Percentiles rank a stretch among this genome's conserved stretches.
Conservation (phyloP, 64 coral and sea anemone genomes). For the Dendronephthya gigantea region DNA sequence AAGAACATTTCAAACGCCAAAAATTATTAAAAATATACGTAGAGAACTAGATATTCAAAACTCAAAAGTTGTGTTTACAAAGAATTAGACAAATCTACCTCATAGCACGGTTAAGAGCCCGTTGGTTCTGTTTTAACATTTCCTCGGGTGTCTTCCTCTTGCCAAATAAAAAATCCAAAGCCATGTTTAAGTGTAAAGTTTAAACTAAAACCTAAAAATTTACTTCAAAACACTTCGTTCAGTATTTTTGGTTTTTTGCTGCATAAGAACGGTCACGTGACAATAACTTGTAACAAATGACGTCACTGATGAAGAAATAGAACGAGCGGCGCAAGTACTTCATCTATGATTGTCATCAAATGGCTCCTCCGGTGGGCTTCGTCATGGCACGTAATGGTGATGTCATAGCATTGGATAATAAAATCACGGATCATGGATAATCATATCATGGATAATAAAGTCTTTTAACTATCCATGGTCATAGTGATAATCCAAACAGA, state of each 20-base stretch:
- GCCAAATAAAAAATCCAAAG: constrained; percentile 69
- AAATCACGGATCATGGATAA: no score
- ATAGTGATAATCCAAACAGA: not conserved
- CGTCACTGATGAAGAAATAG: constrained; percentile 5
- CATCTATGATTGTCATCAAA: no score
- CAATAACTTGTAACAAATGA: not conserved
- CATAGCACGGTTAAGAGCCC: constrained; percentile 75
- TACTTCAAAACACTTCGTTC: not conserved
- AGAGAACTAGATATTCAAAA: no score
- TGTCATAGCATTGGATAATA: no score
- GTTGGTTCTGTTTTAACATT: constrained; percentile 89
- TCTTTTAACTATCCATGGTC: no score
- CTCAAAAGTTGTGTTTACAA: no score
- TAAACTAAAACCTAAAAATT: not conserved
- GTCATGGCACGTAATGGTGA: not conserved
- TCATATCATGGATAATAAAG: no score
- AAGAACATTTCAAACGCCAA: not conserved
- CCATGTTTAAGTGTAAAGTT: constrained; percentile 27
- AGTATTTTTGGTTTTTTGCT: not conserved
- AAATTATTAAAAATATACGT: no score
- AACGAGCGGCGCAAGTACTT: not conserved
- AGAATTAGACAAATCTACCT: constrained; percentile 44
- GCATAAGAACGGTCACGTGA: constrained; percentile 3
- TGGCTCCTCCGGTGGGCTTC: no score
- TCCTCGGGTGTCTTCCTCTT: constrained; percentile 88